These are phyloP conservation scores for Hycleus phaleratus DNA, from an alignment of 1,140 invertebrate species.

Conservation along the genomic window DNA sequence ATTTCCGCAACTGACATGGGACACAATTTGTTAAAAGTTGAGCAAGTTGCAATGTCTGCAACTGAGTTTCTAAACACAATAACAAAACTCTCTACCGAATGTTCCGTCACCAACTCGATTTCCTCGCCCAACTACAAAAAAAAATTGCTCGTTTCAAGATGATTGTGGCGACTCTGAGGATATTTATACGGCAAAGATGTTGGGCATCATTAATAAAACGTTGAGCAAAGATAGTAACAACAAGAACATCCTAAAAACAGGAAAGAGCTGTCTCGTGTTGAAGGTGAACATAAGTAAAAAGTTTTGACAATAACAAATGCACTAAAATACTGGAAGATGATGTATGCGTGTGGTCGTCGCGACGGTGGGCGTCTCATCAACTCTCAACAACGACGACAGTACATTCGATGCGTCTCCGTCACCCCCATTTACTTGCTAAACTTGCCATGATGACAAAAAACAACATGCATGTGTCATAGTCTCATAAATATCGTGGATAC, in stretches of 20 bases:
- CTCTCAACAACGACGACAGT: not conserved
- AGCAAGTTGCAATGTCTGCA: constrained; percentile 15
- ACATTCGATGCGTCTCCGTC: constrained; percentile 1
- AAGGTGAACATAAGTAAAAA: constrained; percentile 10
- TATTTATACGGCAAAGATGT: constrained; percentile 3
- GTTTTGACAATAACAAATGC: constrained; percentile 22
- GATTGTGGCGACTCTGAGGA: not conserved
- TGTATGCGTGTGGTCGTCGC: constrained; percentile 21
- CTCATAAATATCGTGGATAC: constrained; percentile 4
- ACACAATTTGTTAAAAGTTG: constrained; percentile 17
- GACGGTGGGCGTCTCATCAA: constrained; percentile 18
- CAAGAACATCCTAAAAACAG: constrained; percentile 13
- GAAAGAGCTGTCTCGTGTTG: constrained; percentile 14
- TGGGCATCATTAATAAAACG: no score
- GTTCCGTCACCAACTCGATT: no score
- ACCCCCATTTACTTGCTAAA: constrained; percentile 21
- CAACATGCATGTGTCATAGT: constrained; percentile 16
- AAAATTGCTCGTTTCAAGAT: no score
- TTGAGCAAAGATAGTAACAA: constrained; percentile 4
- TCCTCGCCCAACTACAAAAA: no score
- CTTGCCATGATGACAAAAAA: constrained; percentile 22
- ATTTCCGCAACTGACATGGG: constrained; percentile 19
- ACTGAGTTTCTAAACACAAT: not conserved
- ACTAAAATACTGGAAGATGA: constrained; percentile 16
- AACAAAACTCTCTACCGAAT: no score